A percentile compares a stretch with the other conserved stretches of the same genome.
Conservation (phyloP, 2,113 vertebrate genomes). For the Myrmecophaga tridactyla region DNA sequence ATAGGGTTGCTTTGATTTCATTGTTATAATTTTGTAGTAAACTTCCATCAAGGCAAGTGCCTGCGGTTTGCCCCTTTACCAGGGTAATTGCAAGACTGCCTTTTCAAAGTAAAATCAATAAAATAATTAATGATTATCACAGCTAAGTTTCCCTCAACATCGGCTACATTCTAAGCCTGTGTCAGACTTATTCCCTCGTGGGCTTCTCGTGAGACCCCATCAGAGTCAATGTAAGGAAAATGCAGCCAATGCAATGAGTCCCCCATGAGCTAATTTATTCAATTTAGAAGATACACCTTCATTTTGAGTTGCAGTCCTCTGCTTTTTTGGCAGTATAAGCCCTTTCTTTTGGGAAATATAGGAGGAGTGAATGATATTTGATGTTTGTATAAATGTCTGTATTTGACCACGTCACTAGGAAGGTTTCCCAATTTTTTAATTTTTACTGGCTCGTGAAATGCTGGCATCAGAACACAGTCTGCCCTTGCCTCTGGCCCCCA, state of each 20-base stretch:
- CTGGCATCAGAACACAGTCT: neutral
- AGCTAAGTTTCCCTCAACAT: no score
- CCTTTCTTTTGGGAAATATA: neutral
- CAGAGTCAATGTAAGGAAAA: neutral
- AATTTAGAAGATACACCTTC: neutral
- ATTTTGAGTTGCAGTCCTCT: neutral
- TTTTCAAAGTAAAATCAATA: no score
- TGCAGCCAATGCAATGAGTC: rapidly evolving
- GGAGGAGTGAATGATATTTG: neutral
- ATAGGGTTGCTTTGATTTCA: neutral
- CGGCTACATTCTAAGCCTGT: neutral
- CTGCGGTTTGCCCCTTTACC: neutral
- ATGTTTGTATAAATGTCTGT: neutral
- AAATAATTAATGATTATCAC: neutral
- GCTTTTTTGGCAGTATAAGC: neutral
- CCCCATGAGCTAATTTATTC: neutral
- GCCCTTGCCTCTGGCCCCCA: neutral
- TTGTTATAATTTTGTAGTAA: neutral
- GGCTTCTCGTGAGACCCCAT: neutral
- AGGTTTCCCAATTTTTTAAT: no score
- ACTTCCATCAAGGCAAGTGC: neutral
- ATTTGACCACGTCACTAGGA: neutral
- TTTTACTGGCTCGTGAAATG: neutral
- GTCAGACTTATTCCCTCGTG: rapidly evolving
- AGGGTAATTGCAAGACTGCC: no score